These are phyloP conservation scores for Andrena minutula DNA, from an alignment of 2,888 invertebrate genomes.

Conservation along the genomic window DNA sequence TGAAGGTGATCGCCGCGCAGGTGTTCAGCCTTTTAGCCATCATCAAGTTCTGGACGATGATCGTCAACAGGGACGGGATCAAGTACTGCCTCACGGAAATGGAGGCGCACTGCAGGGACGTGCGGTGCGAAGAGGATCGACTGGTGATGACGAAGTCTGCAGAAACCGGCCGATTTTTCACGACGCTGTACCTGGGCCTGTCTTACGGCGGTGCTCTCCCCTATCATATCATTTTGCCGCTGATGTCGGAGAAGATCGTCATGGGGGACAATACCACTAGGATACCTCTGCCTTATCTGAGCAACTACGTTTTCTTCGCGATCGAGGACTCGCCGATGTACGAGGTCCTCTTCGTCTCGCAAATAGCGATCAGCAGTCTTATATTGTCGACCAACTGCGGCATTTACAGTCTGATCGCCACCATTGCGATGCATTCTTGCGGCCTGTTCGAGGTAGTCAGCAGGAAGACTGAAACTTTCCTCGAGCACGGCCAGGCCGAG, in stretches of 20 bases:
- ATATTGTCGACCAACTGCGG: constrained; percentile 69
- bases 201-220: constrained; percentile 80
- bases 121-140: constrained; percentile 74
- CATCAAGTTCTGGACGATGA: constrained; percentile 80
- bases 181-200: constrained; percentile 76
- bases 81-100: constrained; percentile 75
- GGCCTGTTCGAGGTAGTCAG: constrained; percentile 60
- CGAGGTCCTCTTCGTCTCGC: constrained; percentile 70
- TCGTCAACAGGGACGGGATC: constrained; percentile 76
- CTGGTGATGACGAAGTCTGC: constrained; percentile 78
- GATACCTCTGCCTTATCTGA: constrained; percentile 71
- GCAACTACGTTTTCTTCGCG: constrained; percentile 74
- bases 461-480: constrained; percentile 45
- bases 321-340: constrained; percentile 70
- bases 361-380: constrained; percentile 72
- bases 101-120: constrained; percentile 75
- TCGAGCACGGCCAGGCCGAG: background rate
- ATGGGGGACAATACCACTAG: constrained; percentile 67
- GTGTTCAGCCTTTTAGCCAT: constrained; percentile 80
- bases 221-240: constrained; percentile 79
- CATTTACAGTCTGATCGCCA: constrained; percentile 73
- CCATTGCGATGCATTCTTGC: constrained; percentile 74
- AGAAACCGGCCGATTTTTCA: constrained; percentile 77
- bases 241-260: constrained; percentile 61
- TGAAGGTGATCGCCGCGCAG: constrained; percentile 79